Evolutionary conservation across 2,797 vertebrate genomes (phyloP).

Genomic region (Enteromius thamalakanensis): DNA sequence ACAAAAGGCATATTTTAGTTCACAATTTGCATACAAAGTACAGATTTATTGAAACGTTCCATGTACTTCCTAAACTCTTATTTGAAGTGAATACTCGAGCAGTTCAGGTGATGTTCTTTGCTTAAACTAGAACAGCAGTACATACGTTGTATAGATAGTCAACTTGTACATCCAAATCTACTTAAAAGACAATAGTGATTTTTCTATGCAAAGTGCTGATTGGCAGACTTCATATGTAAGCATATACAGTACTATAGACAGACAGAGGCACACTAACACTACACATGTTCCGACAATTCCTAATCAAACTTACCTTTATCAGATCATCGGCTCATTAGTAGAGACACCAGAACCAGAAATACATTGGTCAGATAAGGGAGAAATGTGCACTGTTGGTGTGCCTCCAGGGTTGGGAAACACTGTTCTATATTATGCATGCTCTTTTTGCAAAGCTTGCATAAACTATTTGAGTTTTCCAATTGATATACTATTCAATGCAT

Average conservation of each 20-base stretch:
- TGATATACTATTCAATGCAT: background rate
- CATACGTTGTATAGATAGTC: background rate
- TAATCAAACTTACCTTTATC: too few species aligned
- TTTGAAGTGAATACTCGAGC: background rate
- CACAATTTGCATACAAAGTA: background rate
- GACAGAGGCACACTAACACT: too few species aligned
- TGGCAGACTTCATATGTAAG: background rate
- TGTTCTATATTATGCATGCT: background rate
- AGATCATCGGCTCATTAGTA: too few species aligned
- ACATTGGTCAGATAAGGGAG: too few species aligned
- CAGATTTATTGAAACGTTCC: background rate
- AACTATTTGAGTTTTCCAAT: background rate
- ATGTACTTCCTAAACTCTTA: background rate
- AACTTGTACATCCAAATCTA: background rate
- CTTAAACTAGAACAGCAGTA: background rate
- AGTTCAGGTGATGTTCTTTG: background rate
- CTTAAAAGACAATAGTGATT: background rate
- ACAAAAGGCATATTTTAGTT: constrained; percentile 1
- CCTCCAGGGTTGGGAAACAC: too few species aligned
- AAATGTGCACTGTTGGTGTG: too few species aligned
- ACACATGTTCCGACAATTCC: too few species aligned
- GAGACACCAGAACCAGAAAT: too few species aligned
- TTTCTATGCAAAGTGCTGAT: background rate
- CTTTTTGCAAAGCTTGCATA: background rate
- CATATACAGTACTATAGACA: background rate